Evolutionary conservation across 1,140 invertebrate species (phyloP), one percentile per base, ranked within the genome.

Genomic region (Macrostomum lignano): DNA sequence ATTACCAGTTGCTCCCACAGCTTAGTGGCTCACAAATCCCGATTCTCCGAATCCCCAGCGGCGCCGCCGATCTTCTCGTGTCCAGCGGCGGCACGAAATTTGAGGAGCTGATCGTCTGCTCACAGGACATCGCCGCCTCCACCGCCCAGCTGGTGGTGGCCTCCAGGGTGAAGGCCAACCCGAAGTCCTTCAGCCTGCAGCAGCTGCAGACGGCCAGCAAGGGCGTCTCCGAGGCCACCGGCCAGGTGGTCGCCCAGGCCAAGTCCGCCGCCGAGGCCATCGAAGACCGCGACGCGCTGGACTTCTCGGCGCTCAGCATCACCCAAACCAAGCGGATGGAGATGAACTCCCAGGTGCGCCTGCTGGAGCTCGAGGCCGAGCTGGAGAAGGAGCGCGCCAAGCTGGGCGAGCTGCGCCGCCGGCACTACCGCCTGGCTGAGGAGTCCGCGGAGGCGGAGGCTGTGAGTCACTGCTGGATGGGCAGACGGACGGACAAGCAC

Each of bases 121-220:
- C 86, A 13, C 79, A 93, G 58, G 81, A 88, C 46, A 91, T 96
- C 41, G 78, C 81, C 5, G 88, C 82, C 4, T 81, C 76, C 40
- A 93, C 84, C 3, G 81, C 82, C 21, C 86, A 94, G 55, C 61
- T 96, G 28, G 86, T 93, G 13, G 81, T 93, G 9, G 78, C 86
- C 1, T 86, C 78, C 41, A 68, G 57, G 36, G 61, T 63, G 7
- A 63, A 64, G 43, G 81, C 88, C 3, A 70, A 78, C 38, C 65
- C 71, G 37, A 66, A 70, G 33, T 81, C 78, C 41, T 52, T 60
- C 38, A 75, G 74, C 53, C 58, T 94, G 26, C 44, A 62, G 4
- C 67, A 70, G 31, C 59, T 94, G 25, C 73, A 74, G 0, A 60
- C 67, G 36, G 79, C 84, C 1, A 82, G 78, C 5, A 72, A 73